These are phyloP conservation scores for Baronia brevicornis DNA, from an alignment of 2,888 invertebrate species.

Conservation along the genomic window DNA sequence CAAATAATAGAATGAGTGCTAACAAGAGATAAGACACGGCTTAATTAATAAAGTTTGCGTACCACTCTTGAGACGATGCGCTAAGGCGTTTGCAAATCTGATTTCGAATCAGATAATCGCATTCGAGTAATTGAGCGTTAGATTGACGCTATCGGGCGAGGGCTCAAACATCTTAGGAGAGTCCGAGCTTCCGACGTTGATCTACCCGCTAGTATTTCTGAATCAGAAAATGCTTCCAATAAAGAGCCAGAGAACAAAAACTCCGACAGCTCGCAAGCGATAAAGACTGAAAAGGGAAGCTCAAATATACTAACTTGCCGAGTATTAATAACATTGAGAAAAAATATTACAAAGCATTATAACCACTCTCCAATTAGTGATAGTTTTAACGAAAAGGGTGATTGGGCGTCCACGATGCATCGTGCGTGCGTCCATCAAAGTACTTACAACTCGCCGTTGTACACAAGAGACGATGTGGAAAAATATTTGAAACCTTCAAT, in stretches of 20 bases:
- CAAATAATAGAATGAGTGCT: constrained; percentile 76
- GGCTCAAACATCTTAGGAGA: constrained; percentile 26
- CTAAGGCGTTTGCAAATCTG: constrained; percentile 54
- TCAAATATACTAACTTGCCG: constrained; percentile 38
- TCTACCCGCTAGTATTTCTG: constrained; percentile 47
- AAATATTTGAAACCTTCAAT: too few relatives aligned
- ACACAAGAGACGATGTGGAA: too few relatives aligned
- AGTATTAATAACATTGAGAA: constrained; percentile 36
- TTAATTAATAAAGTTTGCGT: constrained; percentile 75
- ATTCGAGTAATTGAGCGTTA: constrained; percentile 73
- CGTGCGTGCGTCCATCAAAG: constrained; percentile 54
- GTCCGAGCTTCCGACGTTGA: constrained; percentile 28
- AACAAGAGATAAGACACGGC: constrained; percentile 76
- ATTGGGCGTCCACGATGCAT: constrained; percentile 34
- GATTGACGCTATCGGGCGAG: constrained; percentile 70
- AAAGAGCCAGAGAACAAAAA: constrained; percentile 28
- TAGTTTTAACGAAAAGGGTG: constrained; percentile 65
- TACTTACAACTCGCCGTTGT: constrained; percentile 47
- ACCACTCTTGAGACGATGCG: constrained; percentile 56
- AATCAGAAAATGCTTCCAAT: constrained; percentile 46
- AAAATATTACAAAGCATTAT: constrained; percentile 61
- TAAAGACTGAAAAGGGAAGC: constrained; percentile 39
- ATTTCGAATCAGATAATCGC: constrained; percentile 72
- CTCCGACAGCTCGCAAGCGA: constrained; percentile 27
- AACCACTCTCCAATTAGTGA: constrained; percentile 55